Evolutionary conservation across 2,797 vertebrate genomes (phyloP), one percentile per base, ranked within the genome.

Genomic region (Silurus aristotelis): DNA sequence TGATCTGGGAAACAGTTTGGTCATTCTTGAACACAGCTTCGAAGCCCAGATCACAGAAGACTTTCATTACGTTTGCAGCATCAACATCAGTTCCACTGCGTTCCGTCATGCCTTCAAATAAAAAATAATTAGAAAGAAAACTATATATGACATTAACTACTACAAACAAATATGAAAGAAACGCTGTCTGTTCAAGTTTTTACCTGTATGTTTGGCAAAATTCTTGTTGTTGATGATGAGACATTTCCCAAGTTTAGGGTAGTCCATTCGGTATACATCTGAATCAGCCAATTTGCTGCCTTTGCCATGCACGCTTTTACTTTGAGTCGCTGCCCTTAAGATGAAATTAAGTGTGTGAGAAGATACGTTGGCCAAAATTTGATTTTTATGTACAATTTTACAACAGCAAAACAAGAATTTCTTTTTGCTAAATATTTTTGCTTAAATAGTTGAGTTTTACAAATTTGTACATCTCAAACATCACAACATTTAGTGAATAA

Each of bases 211-310:
- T n/a, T 22, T 82, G 46, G 93, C 85, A 80, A 97, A 97, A 90
- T 96, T 96, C 91, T 96, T 96, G 91, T 97, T 97, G 92, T 97
- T 97, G 90, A 97, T 96, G 79, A 97, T 95, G 85, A 97, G 89
- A 71, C 96, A 97, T 84, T 94, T 94, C 20, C 96, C 96, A 87
- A 96, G 25, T 27, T 91, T 95, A 82, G 93, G 88, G 77, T 95
- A 96, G 86, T 95, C 90, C 94, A 96, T 94, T 82, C 89, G 92
- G 85, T 97, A 97, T 38, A 77, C 63, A 79, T 83, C 84, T 17
- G 0, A 46, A 55, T 88, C 76, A 15, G 58, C 31, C 9, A 1
- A 8, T 8, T 67, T 22, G 38, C 83, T 80, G 9, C 64, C 79
- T 76, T 90, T 88, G 0, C 66, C 67, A 2, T 17, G 66, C 46